These are phyloP conservation scores for Pseudomyrmex concolor DNA, from an alignment of 1,140 invertebrate species.

Conservation along the genomic window DNA sequence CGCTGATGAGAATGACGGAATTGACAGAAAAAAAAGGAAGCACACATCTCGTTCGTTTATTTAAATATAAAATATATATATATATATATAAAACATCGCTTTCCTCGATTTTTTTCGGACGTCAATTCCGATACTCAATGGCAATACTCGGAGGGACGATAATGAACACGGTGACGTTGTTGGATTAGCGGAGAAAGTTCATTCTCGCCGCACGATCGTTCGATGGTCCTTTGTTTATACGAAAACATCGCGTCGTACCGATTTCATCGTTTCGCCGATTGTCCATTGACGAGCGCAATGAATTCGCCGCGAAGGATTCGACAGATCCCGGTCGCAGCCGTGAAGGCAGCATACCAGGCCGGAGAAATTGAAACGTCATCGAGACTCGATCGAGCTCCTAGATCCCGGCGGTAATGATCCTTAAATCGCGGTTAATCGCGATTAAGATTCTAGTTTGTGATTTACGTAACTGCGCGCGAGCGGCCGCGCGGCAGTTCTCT, in stretches of 20 bases:
- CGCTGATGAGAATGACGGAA: not conserved
- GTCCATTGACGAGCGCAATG: constrained; percentile 43
- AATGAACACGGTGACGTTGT: constrained; percentile 51
- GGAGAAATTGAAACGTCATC: constrained; percentile 57
- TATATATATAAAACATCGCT: not conserved
- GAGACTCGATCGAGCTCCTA: constrained; percentile 39
- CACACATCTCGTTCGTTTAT: not conserved
- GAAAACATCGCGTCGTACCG: not conserved
- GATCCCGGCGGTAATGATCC: constrained; percentile 43
- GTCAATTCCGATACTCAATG: constrained; percentile 16
- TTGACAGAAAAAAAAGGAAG: not conserved
- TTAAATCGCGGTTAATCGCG: constrained; percentile 55
- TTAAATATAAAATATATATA: no score
- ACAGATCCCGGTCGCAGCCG: not conserved
- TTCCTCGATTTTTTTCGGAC: constrained; percentile 38
- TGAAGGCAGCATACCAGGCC: not conserved
- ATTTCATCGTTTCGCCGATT: constrained; percentile 26
- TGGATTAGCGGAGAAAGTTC: constrained; percentile 66
- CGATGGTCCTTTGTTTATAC: constrained; percentile 55
- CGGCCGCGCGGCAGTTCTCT: not conserved
- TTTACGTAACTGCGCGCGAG: constrained; percentile 32
- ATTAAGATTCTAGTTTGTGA: constrained; percentile 49
- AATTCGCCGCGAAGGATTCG: constrained; percentile 16
- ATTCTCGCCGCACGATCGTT: constrained; percentile 9
- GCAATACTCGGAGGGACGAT: not conserved